phyloP scores from a whole-genome alignment of 2,888 invertebrate species.

The Netelia virgata region DNA sequence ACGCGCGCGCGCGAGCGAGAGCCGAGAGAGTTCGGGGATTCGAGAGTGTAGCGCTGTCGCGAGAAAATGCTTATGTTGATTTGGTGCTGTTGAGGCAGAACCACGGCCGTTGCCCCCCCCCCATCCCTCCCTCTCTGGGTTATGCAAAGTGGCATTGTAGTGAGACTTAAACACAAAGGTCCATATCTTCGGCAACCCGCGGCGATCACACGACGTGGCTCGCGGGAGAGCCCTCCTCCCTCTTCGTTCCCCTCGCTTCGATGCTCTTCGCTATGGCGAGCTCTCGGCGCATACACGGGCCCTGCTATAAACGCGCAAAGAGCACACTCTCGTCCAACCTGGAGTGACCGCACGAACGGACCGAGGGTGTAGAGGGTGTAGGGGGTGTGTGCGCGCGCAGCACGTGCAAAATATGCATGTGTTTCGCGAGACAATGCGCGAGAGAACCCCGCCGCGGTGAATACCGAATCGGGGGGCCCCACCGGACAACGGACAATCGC shows the following conservation, averaged over 20 bases:
- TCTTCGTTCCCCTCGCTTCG: conserved; percentile 47
- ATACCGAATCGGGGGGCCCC: conserved; percentile 62
- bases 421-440: conserved; percentile 80
- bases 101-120: conserved; percentile 51
- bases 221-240: conserved; percentile 29
- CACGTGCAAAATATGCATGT: conserved; percentile 82
- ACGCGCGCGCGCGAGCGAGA: conserved; percentile 17
- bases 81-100: conserved; percentile 63
- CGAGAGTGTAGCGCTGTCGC: conserved; percentile 42
- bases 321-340: conserved; percentile 57
- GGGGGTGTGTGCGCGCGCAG: conserved; percentile 66
- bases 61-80: conserved; percentile 71
- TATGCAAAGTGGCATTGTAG: conserved; percentile 73
- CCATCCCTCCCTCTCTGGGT: conserved; percentile 31
- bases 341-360: conserved; percentile 48
- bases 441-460: conserved; percentile 67
- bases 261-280: conserved; percentile 51
- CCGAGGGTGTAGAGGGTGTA: conserved; percentile 25
- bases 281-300: conserved; percentile 58
- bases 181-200: conserved; percentile 73
- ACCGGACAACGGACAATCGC: conserved; percentile 67
- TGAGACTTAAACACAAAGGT: conserved; percentile 74
- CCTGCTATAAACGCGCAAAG: conserved; percentile 64
- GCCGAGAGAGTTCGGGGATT: conserved; percentile 34
- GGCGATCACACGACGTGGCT: conserved; percentile 69